A percentile compares a stretch with the other conserved stretches of the same genome.
Conservation (phyloP, 2,888 invertebrate genomes). For the Protophormia terraenovae region DNA sequence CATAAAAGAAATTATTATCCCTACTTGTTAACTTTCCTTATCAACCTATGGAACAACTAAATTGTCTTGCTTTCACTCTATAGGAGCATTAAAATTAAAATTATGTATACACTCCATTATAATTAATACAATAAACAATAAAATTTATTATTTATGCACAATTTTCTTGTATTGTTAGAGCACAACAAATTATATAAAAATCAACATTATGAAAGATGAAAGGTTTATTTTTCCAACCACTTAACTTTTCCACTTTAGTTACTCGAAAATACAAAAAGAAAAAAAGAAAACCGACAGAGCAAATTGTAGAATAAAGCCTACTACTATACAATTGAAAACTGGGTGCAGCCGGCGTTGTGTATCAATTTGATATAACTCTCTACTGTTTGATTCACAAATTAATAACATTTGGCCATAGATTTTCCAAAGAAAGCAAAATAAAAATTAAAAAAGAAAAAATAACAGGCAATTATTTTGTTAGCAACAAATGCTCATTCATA, state of each 20-base stretch:
- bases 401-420: constrained; percentile 59
- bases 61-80: neutral
- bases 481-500: constrained; percentile 64
- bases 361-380: neutral
- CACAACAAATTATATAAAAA: constrained; percentile 7
- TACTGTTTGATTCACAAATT: constrained; percentile 43
- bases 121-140: constrained; percentile 34
- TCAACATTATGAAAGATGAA: constrained; percentile 35
- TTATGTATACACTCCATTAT: constrained; percentile 19
- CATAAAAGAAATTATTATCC: too few species aligned
- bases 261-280: neutral
- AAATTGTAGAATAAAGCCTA: constrained; percentile 33
- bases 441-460: constrained; percentile 12
- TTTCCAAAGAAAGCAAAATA: constrained; percentile 47
- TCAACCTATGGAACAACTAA: neutral
- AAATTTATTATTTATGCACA: constrained; percentile 12
- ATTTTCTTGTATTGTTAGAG: constrained; percentile 35
- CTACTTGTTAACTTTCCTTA: too few species aligned
- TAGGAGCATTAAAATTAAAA: neutral
- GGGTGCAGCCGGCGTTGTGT: constrained; percentile 54
- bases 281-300: constrained; percentile 5
- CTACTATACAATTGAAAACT: constrained; percentile 50
- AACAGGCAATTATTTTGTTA: constrained; percentile 64
- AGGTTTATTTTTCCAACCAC: constrained; percentile 60
- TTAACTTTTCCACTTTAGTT: constrained; percentile 62